Evolutionary conservation across 2,797 vertebrate genomes (phyloP).

Genomic region (Schizopygopsis malacanthus): DNA sequence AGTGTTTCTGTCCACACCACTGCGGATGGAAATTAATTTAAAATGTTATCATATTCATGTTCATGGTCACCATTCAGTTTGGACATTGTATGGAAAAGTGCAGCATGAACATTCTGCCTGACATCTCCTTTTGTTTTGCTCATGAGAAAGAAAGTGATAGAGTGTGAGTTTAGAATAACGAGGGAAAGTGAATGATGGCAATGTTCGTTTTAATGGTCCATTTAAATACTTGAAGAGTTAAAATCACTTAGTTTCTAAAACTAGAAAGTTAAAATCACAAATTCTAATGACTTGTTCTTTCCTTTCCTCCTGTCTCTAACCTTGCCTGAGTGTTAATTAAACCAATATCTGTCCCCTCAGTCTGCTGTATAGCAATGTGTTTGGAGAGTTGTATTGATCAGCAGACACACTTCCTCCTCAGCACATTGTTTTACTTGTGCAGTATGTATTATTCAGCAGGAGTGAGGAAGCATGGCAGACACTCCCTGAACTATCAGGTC

Average conservation of each 20-base stretch:
- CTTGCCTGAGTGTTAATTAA: slow-evolving; percentile 25
- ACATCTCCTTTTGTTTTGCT: neutral
- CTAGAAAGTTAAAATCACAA: neutral
- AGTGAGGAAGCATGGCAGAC: neutral
- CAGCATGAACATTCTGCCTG: neutral
- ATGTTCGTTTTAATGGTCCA: neutral
- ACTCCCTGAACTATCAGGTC: slow-evolving; percentile 24
- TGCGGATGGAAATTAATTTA: neutral
- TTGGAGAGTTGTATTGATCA: slow-evolving; percentile 51
- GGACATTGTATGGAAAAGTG: neutral
- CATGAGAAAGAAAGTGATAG: neutral
- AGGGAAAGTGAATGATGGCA: neutral
- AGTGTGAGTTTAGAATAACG: neutral
- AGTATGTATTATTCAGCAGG: slow-evolving; percentile 73
- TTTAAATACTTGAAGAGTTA: neutral
- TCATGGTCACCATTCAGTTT: neutral
- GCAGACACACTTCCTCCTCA: slow-evolving; percentile 43
- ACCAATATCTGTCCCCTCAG: slow-evolving; percentile 31
- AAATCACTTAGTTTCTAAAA: slow-evolving; percentile 10
- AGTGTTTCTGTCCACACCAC: neutral
- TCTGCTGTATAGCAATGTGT: slow-evolving; percentile 27
- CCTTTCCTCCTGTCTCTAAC: neutral
- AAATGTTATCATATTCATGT: neutral
- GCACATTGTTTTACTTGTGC: slow-evolving; percentile 63
- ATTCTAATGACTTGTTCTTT: neutral